phyloP scores from a whole-genome alignment of 37 sponge, comb jelly and placozoan species.

The Mnemiopsis leidyi region DNA sequence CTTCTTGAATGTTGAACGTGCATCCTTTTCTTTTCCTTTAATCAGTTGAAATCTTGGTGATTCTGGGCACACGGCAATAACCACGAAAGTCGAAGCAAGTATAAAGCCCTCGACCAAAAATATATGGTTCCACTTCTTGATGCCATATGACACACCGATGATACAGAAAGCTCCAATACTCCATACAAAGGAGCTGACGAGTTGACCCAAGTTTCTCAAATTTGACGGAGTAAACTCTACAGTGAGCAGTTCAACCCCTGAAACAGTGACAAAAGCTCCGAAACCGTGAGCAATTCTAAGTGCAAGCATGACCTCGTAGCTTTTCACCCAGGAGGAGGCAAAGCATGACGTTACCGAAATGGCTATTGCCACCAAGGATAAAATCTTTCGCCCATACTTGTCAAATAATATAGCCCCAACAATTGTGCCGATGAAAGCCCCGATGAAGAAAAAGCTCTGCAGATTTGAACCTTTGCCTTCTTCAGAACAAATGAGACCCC shows the following conservation, averaged over 20 bases:
- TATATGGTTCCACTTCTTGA: not conserved
- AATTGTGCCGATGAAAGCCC: not conserved
- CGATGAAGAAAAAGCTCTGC: constrained; percentile 24
- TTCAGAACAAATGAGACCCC: not conserved
- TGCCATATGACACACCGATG: not conserved
- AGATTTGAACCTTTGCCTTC: not conserved
- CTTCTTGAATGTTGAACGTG: not conserved
- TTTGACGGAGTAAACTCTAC: not conserved
- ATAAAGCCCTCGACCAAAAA: not conserved
- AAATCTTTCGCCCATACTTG: not conserved
- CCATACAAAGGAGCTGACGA: not conserved
- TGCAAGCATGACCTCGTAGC: not conserved
- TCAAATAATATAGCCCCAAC: not conserved
- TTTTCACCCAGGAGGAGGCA: not conserved
- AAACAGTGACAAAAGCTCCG: not conserved
- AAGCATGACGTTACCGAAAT: not conserved
- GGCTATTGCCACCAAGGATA: not conserved
- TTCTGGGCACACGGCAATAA: not conserved
- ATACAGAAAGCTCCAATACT: not conserved
- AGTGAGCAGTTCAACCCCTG: not conserved
- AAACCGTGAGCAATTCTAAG: not conserved
- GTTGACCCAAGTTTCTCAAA: not conserved
- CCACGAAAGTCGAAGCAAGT: not conserved
- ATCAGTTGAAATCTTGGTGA: constrained; percentile 32
- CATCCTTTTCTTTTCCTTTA: not conserved